Evolutionary conservation across 1,140 invertebrate genomes (phyloP).

Genomic region (Achroia grisella): DNA sequence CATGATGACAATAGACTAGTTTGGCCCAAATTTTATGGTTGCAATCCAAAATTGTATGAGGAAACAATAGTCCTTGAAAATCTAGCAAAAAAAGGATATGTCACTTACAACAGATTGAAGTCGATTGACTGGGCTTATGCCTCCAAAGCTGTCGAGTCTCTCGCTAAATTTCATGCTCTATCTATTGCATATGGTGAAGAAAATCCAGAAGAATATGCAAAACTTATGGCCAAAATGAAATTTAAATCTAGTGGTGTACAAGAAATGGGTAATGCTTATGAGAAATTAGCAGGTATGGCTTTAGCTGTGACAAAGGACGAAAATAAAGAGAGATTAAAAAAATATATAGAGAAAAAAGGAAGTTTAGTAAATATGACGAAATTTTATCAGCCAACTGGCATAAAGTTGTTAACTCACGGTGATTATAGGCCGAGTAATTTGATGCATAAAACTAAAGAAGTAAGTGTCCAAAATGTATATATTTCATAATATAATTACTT

Average conservation of each 20-base stretch:
- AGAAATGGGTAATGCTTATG: neutral
- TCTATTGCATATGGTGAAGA: conserved; percentile 13
- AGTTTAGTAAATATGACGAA: neutral
- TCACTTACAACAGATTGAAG: conserved; percentile 7
- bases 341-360: neutral
- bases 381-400: neutral
- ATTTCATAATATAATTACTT: no score
- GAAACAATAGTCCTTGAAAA: conserved; percentile 21
- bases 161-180: conserved; percentile 24
- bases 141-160: conserved; percentile 4
- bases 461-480: neutral
- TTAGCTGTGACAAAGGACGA: neutral
- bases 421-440: conserved; percentile 24
- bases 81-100: conserved; percentile 10
- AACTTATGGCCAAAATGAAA: neutral
- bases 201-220: conserved; percentile 12
- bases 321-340: conserved; percentile 5
- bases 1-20: conserved; percentile 22
- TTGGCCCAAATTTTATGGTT: conserved; percentile 16
- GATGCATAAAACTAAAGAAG: conserved; percentile 16
- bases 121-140: conserved; percentile 18
- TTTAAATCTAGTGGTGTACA: neutral
- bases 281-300: neutral
- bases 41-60: neutral
- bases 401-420: conserved; percentile 9